Evolutionary conservation across 1,140 invertebrate genomes (phyloP).

Genomic region (Vanessa atalanta): DNA sequence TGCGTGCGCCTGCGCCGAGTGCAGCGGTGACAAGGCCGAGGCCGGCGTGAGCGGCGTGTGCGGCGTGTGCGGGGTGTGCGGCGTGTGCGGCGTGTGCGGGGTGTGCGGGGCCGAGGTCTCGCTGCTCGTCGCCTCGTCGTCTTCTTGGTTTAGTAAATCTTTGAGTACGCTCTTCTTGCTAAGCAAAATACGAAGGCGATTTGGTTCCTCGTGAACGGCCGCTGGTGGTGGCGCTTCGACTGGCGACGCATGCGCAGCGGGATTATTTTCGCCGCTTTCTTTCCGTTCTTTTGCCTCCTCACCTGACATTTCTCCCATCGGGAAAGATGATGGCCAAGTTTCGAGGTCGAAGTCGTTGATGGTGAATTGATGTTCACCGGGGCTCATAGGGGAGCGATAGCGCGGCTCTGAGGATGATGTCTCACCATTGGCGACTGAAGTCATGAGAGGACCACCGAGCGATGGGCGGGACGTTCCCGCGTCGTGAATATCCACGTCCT

Average conservation of each 20-base stretch:
- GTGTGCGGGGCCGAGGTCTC: slow-evolving; percentile 71
- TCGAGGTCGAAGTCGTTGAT: slow-evolving; percentile 84
- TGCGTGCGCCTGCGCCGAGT: slow-evolving; percentile 58
- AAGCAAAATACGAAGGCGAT: slow-evolving; percentile 84
- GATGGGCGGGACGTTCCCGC: slow-evolving; percentile 60
- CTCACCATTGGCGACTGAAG: slow-evolving; percentile 84
- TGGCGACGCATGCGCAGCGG: slow-evolving; percentile 79
- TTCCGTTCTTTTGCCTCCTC: slow-evolving; percentile 67
- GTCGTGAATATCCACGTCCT: slow-evolving; percentile 77
- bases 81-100: slow-evolving; percentile 68
- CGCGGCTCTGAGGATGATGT: slow-evolving; percentile 53
- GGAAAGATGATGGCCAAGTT: slow-evolving; percentile 58
- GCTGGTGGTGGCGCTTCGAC: slow-evolving; percentile 58
- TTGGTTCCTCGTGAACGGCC: slow-evolving; percentile 81
- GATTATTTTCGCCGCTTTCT: slow-evolving; percentile 51
- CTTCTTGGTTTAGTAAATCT: slow-evolving; percentile 89
- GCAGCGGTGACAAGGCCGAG: slow-evolving; percentile 78
- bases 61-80: slow-evolving; percentile 81
- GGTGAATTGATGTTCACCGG: slow-evolving; percentile 59
- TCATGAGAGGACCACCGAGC: slow-evolving; percentile 84
- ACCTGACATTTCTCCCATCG: slow-evolving; percentile 58
- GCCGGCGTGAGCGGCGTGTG: slow-evolving; percentile 80
- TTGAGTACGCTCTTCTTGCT: slow-evolving; percentile 87
- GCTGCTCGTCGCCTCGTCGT: slow-evolving; percentile 86
- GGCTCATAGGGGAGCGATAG: slow-evolving; percentile 59